phyloP scores from a whole-genome alignment of 2,797 vertebrate genomes.

The Momotus momota region DNA sequence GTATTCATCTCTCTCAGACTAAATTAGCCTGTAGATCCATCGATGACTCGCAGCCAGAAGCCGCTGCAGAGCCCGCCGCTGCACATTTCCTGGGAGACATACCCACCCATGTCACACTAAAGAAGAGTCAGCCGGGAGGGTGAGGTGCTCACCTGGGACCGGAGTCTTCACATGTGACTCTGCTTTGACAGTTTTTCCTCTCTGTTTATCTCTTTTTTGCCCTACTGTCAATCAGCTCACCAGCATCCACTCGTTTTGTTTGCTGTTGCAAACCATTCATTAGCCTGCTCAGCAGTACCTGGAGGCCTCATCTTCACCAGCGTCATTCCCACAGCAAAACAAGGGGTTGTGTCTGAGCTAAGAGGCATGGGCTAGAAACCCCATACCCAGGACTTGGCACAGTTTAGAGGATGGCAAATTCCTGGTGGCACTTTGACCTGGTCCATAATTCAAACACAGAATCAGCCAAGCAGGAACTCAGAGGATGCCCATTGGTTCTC shows the following conservation, averaged over 20 bases:
- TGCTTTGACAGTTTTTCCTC: neutral
- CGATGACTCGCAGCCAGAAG: neutral
- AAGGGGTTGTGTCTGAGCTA: neutral
- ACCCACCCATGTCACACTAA: neutral
- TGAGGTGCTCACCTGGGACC: neutral
- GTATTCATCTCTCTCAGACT: neutral
- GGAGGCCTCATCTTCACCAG: neutral
- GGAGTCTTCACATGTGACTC: neutral
- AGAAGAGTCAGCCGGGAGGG: neutral
- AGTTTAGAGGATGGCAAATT: neutral
- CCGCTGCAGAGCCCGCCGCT: neutral
- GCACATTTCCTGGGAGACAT: neutral
- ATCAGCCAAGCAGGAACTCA: neutral
- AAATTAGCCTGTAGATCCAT: neutral
- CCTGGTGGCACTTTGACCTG: neutral
- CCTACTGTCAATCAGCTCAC: neutral
- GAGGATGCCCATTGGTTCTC: neutral
- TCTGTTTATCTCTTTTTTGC: neutral
- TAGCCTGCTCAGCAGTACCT: neutral
- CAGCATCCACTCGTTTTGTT: neutral
- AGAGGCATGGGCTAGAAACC: neutral
- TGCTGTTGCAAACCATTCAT: neutral
- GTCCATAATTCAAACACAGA: neutral
- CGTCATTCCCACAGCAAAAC: neutral
- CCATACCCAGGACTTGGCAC: rapidly evolving